Evolutionary conservation across 2,797 vertebrate genomes (phyloP).

Genomic region (Fistularia commersonii): DNA sequence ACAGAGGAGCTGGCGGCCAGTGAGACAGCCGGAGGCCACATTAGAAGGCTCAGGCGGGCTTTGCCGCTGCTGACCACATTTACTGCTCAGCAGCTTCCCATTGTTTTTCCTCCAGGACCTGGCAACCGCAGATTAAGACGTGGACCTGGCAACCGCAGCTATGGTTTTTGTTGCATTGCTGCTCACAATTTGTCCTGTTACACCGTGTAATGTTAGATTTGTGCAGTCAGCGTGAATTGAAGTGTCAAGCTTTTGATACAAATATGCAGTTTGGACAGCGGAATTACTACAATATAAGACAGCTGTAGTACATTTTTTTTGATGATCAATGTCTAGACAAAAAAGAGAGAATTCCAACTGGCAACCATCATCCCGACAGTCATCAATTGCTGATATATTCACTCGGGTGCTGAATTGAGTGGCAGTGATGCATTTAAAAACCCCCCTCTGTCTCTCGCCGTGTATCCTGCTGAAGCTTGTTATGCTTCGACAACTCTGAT

Average conservation of each 20-base stretch:
- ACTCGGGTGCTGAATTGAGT: no score
- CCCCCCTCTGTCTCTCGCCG: no score
- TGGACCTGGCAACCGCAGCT: conserved; percentile 19
- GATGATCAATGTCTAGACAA: no score
- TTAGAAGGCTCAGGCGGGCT: conserved; percentile 45
- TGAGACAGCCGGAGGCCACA: conserved; percentile 61
- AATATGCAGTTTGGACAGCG: neutral
- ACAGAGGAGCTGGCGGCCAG: conserved; percentile 48
- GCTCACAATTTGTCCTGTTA: conserved; percentile 35
- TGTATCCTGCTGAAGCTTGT: no score
- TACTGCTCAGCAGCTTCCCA: conserved; percentile 47
- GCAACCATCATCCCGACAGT: no score
- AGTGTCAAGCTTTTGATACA: neutral
- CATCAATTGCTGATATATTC: no score
- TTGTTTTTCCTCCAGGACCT: conserved; percentile 55
- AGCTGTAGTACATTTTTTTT: neutral
- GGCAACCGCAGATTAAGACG: conserved; percentile 34
- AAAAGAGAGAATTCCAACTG: no score
- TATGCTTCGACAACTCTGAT: no score
- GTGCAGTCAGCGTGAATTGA: conserved; percentile 6
- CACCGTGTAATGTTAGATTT: conserved; percentile 24
- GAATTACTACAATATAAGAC: neutral
- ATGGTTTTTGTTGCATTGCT: conserved; percentile 28
- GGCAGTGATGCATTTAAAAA: no score
- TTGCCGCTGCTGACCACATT: conserved; percentile 41